phyloP scores from a whole-genome alignment of 1,140 invertebrate genomes.

The Heterodera schachtii region DNA sequence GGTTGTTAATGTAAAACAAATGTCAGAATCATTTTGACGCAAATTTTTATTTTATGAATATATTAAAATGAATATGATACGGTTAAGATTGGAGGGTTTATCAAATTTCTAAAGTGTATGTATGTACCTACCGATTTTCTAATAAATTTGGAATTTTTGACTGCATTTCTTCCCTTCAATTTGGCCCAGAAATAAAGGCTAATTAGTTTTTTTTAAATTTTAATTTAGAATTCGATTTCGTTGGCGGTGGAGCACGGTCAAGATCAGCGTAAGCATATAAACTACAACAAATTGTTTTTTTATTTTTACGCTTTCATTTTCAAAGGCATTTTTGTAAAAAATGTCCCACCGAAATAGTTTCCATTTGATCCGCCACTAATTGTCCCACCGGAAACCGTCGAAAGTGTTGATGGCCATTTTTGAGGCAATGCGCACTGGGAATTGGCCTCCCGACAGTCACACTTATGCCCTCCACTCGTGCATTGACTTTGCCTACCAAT shows the following conservation, averaged over 20 bases:
- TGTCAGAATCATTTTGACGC: too few relatives aligned
- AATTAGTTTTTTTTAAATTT: not conserved
- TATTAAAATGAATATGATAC: too few relatives aligned
- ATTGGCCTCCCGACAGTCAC: not conserved
- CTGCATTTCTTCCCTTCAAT: not conserved
- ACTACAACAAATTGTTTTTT: not conserved
- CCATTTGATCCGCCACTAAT: not conserved
- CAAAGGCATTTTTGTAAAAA: not conserved
- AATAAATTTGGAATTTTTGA: too few relatives aligned
- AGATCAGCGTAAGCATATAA: not conserved
- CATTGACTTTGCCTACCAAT: slow-evolving; percentile 1
- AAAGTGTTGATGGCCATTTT: not conserved
- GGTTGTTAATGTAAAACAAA: too few relatives aligned
- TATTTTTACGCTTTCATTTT: not conserved
- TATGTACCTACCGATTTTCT: too few relatives aligned
- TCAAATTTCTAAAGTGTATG: too few relatives aligned
- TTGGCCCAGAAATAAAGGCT: not conserved
- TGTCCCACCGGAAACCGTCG: not conserved
- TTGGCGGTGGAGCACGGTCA: not conserved
- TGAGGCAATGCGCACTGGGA: not conserved
- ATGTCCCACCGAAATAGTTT: not conserved
- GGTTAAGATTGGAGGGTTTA: too few relatives aligned
- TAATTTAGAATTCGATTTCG: not conserved
- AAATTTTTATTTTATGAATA: too few relatives aligned
- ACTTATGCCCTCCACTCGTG: not conserved